Evolutionary conservation across 2,113 vertebrate genomes (phyloP), one percentile per base, ranked within the genome.

Genomic region (Falco punctatus): DNA sequence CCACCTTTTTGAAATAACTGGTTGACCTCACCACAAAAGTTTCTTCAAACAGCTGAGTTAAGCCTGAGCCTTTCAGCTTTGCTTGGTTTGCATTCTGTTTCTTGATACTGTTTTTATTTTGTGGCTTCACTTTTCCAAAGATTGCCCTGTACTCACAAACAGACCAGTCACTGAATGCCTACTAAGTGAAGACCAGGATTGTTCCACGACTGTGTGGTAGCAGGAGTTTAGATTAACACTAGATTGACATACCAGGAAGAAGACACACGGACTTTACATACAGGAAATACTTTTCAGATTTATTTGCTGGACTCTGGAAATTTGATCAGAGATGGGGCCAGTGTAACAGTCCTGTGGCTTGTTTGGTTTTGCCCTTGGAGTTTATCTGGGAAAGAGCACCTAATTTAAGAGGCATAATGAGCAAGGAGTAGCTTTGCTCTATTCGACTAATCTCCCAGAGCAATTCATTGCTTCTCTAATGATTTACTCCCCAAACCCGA

Each of bases 161-260:
- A 44, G 15, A 52, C 1, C 5, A 30, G 3, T 15, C 10, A 11
- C 8, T 35, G 42, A 72, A 22, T 71, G 81, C 86, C 24, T 62
- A 13, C 7, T 42, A 6, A 28, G 28, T 21, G 11, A 66, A 74
- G 51, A 61, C 14, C 27, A 18, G 13, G 4, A 8, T 35, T 22
- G 21, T 46, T 51, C 58, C 0, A 0, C 1, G 5, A 23, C 19
- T 2, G 0, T 22, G 13, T 48, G 4, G 4, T 42, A 15, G 9
- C n/a, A 46, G 57, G 8, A 52, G 11, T 40, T 65, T 54, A 73
- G 11, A 12, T 19, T 57, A 73, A n/a, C 19, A 24, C 9, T 42
- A 57, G 30, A 10, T 3, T 33, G 38, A 38, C 15, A 8, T 6
- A 13, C 5, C 8, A 30, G 24, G 33, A 59, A 61, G 35, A 88